These are phyloP conservation scores for Archips xylosteana DNA, from an alignment of 2,888 invertebrate genomes.

Conservation along the genomic window DNA sequence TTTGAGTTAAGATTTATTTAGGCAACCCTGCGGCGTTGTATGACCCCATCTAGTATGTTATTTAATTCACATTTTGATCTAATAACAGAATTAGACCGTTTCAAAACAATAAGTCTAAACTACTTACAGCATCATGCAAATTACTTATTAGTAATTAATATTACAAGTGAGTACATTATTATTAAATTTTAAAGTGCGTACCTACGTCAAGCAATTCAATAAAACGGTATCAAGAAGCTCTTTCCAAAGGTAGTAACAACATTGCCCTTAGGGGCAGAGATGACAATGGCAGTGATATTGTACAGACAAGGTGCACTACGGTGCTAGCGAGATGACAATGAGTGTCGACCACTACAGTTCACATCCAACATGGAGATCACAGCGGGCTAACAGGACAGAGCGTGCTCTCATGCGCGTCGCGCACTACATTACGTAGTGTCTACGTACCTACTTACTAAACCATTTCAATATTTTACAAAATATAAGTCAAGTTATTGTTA, in stretches of 20 bases:
- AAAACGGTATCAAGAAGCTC: conserved; percentile 17
- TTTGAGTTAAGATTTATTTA: too few species aligned
- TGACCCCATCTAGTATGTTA: too few species aligned
- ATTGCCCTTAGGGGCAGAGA: conserved; percentile 2
- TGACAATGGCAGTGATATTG: conserved; percentile 43
- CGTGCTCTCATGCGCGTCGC: conserved; percentile 63
- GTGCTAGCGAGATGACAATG: conserved; percentile 62
- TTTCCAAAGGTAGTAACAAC: background rate
- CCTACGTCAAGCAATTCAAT: conserved; percentile 27
- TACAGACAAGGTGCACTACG: conserved; percentile 61
- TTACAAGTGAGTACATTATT: background rate
- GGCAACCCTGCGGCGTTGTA: too few species aligned
- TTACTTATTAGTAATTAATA: background rate
- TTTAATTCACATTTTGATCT: too few species aligned
- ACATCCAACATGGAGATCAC: conserved; percentile 72
- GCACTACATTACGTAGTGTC: conserved; percentile 24
- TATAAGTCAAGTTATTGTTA: background rate
- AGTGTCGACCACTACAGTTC: conserved; percentile 71
- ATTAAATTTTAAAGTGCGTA: background rate
- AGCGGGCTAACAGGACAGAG: conserved; percentile 49
- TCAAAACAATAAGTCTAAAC: too few species aligned
- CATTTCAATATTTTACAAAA: background rate
- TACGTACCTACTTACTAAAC: conserved; percentile 5
- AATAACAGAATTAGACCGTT: too few species aligned
- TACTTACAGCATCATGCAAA: conserved; percentile 5